These are phyloP conservation scores for Seriola dumerili DNA, from an alignment of 2,113 vertebrate species.

Conservation along the genomic window DNA sequence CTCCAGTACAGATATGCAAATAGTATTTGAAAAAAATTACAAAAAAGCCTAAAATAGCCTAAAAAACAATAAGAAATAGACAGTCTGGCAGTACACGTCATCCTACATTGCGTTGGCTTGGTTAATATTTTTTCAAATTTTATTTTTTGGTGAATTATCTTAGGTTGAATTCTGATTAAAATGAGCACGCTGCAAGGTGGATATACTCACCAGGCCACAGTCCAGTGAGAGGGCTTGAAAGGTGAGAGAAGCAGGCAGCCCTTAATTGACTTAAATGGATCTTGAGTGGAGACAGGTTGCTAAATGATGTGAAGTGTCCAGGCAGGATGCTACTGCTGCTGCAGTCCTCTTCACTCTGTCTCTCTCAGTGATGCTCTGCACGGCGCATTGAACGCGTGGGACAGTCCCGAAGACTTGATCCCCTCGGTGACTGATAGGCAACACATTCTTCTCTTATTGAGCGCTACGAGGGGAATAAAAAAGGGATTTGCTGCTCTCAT, in stretches of 20 bases:
- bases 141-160: not conserved
- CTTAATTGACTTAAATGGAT: constrained; percentile 68
- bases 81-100: not conserved
- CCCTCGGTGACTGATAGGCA: constrained; percentile 89
- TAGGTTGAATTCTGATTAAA: constrained; percentile 9
- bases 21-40: not conserved
- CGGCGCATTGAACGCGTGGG: constrained; percentile 85
- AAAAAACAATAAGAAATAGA: not conserved
- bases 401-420: constrained; percentile 88
- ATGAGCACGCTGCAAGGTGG: constrained; percentile 14
- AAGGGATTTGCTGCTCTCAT: constrained; percentile 91
- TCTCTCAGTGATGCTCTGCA: constrained; percentile 85
- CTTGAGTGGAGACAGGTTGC: constrained; percentile 73
- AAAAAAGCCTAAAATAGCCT: not conserved
- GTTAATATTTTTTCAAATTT: not conserved
- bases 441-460: constrained; percentile 93
- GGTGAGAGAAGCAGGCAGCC: constrained; percentile 48
- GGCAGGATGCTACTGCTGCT: constrained; percentile 74
- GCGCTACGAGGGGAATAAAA: constrained; percentile 90
- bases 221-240: constrained; percentile 61
- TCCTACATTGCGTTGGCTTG: not conserved
- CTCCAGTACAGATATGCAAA: not conserved
- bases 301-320: constrained; percentile 76
- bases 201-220: constrained; percentile 77
- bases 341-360: constrained; percentile 81